These are phyloP conservation scores for Sciaenops ocellatus DNA, from an alignment of 2,797 vertebrate genomes.

Conservation along the genomic window DNA sequence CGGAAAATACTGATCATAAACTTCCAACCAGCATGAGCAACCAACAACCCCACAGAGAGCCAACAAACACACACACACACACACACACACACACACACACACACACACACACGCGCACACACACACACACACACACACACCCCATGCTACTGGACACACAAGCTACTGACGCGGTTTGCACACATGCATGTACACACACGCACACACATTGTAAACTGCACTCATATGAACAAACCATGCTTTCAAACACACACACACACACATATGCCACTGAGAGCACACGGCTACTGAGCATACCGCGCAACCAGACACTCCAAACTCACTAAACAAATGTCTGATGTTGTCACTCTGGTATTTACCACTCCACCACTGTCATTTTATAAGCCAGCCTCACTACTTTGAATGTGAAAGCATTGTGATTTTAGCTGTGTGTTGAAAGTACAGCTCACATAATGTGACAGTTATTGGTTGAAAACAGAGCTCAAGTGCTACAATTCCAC, in stretches of 20 bases:
- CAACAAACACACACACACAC: slow-evolving; percentile 67
- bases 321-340: slow-evolving; percentile 78
- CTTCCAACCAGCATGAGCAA: slow-evolving; percentile 83
- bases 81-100: slow-evolving; percentile 44
- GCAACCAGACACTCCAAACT: slow-evolving; percentile 77
- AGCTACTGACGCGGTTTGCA: slow-evolving; percentile 48
- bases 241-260: slow-evolving; percentile 50
- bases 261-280: slow-evolving; percentile 62
- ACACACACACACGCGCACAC: slow-evolving; percentile 20
- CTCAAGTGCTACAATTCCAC: slow-evolving; percentile 32
- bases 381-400: slow-evolving; percentile 65
- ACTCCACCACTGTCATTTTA: slow-evolving; percentile 76
- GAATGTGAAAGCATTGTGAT: slow-evolving; percentile 69
- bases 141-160: slow-evolving; percentile 51
- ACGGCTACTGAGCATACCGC: slow-evolving; percentile 71
- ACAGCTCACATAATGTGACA: slow-evolving; percentile 63
- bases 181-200: slow-evolving; percentile 36
- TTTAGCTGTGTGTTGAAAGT: slow-evolving; percentile 69
- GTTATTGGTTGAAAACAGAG: slow-evolving; percentile 66
- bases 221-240: slow-evolving; percentile 46
- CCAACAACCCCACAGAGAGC: slow-evolving; percentile 79
- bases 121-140: slow-evolving; percentile 13
- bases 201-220: slow-evolving; percentile 32
- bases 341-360: slow-evolving; percentile 81
- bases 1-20: slow-evolving; percentile 89